These are phyloP conservation scores for Channa striata DNA, from an alignment of 2,797 vertebrate species.

Conservation along the genomic window DNA sequence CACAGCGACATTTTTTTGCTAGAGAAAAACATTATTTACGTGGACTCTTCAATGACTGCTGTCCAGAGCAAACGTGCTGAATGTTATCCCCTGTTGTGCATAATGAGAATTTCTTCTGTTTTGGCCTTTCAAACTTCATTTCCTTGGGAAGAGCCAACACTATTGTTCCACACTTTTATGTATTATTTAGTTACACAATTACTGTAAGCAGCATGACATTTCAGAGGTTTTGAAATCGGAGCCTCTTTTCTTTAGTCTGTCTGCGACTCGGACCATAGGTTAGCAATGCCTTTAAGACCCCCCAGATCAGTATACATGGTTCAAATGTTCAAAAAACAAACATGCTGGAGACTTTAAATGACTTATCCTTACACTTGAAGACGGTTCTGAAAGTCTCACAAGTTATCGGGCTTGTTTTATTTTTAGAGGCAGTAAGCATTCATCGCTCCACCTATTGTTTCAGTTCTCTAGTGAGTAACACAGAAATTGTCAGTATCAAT, in stretches of 20 bases:
- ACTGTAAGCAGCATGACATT: conserved; percentile 44
- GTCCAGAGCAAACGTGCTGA: conserved; percentile 4
- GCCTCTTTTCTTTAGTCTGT: conserved; percentile 24
- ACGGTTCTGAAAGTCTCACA: conserved; percentile 4
- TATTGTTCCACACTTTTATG: conserved; percentile 43
- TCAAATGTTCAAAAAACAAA: conserved; percentile 22
- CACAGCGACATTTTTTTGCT: too few species aligned
- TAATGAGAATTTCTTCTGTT: conserved; percentile 33
- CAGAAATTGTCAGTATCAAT: conserved; percentile 16
- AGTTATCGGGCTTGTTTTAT: conserved; percentile 25
- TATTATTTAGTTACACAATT: conserved; percentile 47
- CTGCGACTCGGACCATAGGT: conserved; percentile 8
- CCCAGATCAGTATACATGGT: neutral
- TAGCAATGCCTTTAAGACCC: conserved; percentile 43
- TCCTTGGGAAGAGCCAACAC: conserved; percentile 33
- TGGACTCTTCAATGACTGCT: neutral
- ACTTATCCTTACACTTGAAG: neutral
- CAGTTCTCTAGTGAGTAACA: conserved; percentile 12
- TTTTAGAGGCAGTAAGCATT: conserved; percentile 42
- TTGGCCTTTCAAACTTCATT: conserved; percentile 59
- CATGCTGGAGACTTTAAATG: conserved; percentile 24
- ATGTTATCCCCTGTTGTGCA: conserved; percentile 25
- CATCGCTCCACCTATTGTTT: conserved; percentile 5
- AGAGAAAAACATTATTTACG: neutral
- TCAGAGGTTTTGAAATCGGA: conserved; percentile 52